Base-by-base conservation (phyloP, 2,888 invertebrate genomes). In the Autographa gamma region DNA sequence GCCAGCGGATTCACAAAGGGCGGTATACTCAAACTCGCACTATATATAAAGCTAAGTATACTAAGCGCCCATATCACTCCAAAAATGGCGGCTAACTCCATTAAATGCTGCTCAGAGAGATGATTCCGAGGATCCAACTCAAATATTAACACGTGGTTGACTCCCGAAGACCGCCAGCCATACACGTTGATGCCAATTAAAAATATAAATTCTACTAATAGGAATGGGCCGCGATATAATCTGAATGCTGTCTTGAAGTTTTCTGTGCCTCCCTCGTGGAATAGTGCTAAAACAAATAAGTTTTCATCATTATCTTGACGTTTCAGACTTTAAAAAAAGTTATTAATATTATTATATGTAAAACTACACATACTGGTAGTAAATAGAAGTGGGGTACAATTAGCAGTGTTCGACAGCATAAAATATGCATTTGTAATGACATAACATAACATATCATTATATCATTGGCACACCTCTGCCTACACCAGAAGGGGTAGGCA, bases 91-190 rank as follows among this genome's bases (percentile, higher is more conserved):
- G 99, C 98, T 85, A 99, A 93, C 92, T 99, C 99, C 97, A 99
- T 98, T 56, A 99, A 96, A 93, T 99, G 98, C 88, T 99, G 99
- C 85, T 99, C 99, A 0, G 98, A 98, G 0, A 98, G 95, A 92
- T 99, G 99, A 92, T 99, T 98, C 70, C 99, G 96, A 0, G 99
- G 99, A 92, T 99, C 99, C 85, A 99, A 95, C 90, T 99, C 99
- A 92, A 99, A 99, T 83, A 99, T 99, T 2, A 99, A 96, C 0
- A 99, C 99, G 90, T 99, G 99, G 95, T 99, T 99, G 16, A 99
- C 99, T 4, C 99, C 99, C 0, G 99, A 99, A 0, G 99, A 98
- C 5, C 99, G 96, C 99, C 99, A 99, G 8, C 99, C 99, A 90
- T 99, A 99, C 0, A 99, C 98, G 89, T 99, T 99, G 63, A 99